Conservation (phyloP, 2,797 vertebrate genomes). For the Spinus pinus region DNA sequence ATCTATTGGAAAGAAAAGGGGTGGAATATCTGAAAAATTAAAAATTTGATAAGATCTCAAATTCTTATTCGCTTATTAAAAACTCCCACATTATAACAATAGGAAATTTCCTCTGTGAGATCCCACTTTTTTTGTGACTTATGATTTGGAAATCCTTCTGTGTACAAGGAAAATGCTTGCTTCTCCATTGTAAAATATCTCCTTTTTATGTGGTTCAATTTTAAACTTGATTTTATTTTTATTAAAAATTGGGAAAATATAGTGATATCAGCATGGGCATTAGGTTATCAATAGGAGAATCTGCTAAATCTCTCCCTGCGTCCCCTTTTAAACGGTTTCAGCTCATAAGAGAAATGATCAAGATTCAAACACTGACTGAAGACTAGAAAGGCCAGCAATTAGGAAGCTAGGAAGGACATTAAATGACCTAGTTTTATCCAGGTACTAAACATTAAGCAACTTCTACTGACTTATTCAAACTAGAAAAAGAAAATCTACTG, state of each 20-base stretch:
- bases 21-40: neutral
- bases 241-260: neutral
- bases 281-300: neutral
- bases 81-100: neutral
- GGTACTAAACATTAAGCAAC: neutral
- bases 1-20: neutral
- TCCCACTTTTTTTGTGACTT: neutral
- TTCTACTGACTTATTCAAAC: neutral
- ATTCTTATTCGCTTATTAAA: neutral
- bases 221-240: neutral
- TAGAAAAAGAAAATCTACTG: neutral
- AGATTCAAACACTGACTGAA: neutral
- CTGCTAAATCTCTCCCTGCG: neutral
- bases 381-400: neutral
- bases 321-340: neutral
- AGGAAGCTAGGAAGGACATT: neutral
- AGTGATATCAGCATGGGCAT: neutral
- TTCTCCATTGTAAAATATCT: neutral
- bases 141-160: neutral
- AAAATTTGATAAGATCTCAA: neutral
- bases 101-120: neutral
- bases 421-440: neutral
- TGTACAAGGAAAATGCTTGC: neutral
- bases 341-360: neutral
- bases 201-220: neutral